These are phyloP conservation scores for Brachionus calyciflorus DNA, from an alignment of 1,140 invertebrate genomes.

Conservation along the genomic window DNA sequence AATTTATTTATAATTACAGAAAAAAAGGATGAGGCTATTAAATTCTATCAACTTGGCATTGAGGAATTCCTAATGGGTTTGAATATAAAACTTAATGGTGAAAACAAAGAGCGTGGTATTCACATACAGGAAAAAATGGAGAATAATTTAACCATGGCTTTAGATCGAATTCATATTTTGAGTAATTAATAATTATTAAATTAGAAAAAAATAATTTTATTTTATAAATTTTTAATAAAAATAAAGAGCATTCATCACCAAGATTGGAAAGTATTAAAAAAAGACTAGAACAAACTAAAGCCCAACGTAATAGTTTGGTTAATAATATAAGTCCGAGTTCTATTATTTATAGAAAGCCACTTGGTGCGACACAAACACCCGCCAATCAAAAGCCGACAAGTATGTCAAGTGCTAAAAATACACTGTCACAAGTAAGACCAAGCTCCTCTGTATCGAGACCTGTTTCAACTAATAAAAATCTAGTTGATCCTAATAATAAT, in stretches of 20 bases:
- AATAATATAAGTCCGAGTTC: neutral
- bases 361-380: too few species aligned
- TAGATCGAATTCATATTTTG: conserved; percentile 27
- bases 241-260: neutral
- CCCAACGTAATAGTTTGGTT: neutral
- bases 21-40: conserved; percentile 34
- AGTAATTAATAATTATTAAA: conserved; percentile 16
- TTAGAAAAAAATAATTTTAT: neutral
- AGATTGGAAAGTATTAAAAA: neutral
- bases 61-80: conserved; percentile 36
- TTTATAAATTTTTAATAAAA: neutral
- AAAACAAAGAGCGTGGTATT: neutral
- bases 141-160: conserved; percentile 35
- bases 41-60: conserved; percentile 27
- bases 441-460: neutral
- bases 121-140: conserved; percentile 43
- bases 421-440: too few species aligned
- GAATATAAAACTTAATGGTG: conserved; percentile 3
- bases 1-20: neutral
- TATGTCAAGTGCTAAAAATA: too few species aligned
- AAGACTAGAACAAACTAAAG: neutral
- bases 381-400: too few species aligned
- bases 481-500: neutral
- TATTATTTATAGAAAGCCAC: neutral
- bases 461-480: neutral